A percentile compares a stretch with the other conserved stretches of the same genome.
Evolutionary conservation across 2,113 vertebrate genomes (phyloP).

Genomic region (Lepisosteus oculatus): DNA sequence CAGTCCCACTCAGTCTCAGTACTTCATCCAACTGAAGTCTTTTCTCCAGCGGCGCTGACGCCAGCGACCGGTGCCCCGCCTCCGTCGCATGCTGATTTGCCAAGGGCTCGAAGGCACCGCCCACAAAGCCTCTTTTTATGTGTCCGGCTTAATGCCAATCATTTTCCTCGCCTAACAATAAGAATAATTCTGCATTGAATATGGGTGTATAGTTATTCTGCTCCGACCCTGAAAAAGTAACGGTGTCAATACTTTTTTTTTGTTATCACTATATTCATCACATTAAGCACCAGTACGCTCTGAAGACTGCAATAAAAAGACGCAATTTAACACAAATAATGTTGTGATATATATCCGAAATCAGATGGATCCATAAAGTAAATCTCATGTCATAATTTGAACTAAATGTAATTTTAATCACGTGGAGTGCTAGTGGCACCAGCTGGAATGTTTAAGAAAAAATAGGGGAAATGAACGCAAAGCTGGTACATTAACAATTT

Average conservation of each 20-base stretch:
- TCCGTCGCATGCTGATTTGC: conserved; percentile 21
- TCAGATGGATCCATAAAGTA: too few relatives aligned
- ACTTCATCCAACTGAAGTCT: conserved; percentile 16
- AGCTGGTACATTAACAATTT: too few relatives aligned
- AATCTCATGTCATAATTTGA: too few relatives aligned
- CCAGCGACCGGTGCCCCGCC: conserved; percentile 23
- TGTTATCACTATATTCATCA: too few relatives aligned
- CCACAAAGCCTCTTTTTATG: background rate
- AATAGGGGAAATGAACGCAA: too few relatives aligned
- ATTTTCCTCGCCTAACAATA: background rate
- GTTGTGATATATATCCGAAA: too few relatives aligned
- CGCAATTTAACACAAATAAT: too few relatives aligned
- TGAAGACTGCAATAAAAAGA: too few relatives aligned
- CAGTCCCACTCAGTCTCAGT: conserved; percentile 3
- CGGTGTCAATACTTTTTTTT: too few relatives aligned
- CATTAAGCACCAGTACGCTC: background rate
- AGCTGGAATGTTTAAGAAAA: conserved; percentile 18
- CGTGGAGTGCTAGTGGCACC: conserved; percentile 21
- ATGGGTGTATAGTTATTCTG: background rate
- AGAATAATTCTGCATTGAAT: conserved; percentile 1
- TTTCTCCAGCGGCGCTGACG: conserved; percentile 17
- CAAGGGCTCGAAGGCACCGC: background rate
- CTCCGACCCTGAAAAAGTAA: too few relatives aligned
- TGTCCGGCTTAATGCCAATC: conserved; percentile 25
- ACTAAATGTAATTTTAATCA: background rate